phyloP scores from a whole-genome alignment of 1,140 invertebrate genomes.

The Philotrypesis tridentata region DNA sequence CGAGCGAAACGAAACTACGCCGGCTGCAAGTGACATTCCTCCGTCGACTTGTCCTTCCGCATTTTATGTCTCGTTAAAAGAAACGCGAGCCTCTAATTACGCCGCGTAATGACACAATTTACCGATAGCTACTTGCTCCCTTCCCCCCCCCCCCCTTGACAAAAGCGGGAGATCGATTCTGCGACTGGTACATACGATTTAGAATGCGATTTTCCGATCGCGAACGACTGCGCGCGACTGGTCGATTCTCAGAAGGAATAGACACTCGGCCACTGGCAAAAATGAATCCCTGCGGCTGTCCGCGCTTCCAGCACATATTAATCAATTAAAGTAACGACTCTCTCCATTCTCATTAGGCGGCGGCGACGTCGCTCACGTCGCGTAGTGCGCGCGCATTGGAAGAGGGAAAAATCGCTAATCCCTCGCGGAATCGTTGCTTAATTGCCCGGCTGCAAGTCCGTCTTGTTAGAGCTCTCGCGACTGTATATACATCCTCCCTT shows the following conservation, averaged over 20 bases:
- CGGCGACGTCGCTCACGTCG: not conserved
- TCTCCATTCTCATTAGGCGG: slow-evolving; percentile 6
- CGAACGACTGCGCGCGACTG: not conserved
- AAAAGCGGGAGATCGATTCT: not conserved
- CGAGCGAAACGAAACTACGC: not conserved
- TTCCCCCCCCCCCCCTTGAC: too few species aligned
- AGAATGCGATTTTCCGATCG: not conserved
- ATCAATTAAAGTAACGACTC: slow-evolving; percentile 38
- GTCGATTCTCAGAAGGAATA: slow-evolving; percentile 24
- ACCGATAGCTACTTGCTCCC: not conserved
- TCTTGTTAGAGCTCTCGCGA: not conserved
- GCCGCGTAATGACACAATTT: slow-evolving; percentile 23
- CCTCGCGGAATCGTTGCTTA: slow-evolving; percentile 25
- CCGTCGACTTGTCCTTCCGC: not conserved
- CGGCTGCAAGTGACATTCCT: not conserved
- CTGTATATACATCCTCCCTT: not conserved
- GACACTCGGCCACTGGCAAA: not conserved
- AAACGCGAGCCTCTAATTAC: not conserved
- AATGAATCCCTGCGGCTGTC: not conserved
- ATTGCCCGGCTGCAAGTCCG: slow-evolving; percentile 4
- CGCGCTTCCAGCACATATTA: slow-evolving; percentile 18
- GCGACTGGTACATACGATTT: not conserved
- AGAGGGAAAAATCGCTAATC: slow-evolving; percentile 15
- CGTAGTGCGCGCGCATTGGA: not conserved
- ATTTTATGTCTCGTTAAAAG: not conserved